Evolutionary conservation across 1,140 invertebrate species (phyloP).

Genomic region (Scaptomyza montana): DNA sequence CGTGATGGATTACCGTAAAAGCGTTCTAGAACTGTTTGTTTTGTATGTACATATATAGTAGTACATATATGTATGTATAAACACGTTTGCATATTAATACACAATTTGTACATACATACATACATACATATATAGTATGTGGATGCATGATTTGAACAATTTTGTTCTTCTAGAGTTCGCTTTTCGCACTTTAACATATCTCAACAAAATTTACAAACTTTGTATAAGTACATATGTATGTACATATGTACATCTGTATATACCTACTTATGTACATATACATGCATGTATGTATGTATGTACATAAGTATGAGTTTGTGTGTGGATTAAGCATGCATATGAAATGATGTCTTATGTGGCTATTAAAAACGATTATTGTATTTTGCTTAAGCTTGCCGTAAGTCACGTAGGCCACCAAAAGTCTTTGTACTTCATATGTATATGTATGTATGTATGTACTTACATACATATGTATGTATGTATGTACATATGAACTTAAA

Average conservation of each 20-base stretch:
- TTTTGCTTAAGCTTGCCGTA: slow-evolving; percentile 16
- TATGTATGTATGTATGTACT: no score
- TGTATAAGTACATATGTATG: no score
- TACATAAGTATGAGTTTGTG: no score
- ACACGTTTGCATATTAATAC: background rate
- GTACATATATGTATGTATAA: background rate
- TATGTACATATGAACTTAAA: background rate
- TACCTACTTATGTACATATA: background rate
- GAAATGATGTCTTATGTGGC: background rate
- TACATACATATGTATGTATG: background rate
- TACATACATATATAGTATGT: no score
- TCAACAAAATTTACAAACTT: no score
- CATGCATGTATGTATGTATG: background rate
- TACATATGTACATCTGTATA: background rate
- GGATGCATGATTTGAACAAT: slow-evolving; percentile 1
- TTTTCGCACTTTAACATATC: background rate
- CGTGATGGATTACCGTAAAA: slow-evolving; percentile 4
- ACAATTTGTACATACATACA: no score
- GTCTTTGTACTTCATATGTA: background rate
- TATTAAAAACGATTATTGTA: slow-evolving; percentile 12
- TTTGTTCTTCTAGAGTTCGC: background rate
- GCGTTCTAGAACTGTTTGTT: background rate
- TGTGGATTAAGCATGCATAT: background rate
- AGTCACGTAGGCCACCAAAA: slow-evolving; percentile 39
- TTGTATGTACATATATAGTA: background rate